Percentiles rank a stretch among this genome's conserved stretches.
Conservation (phyloP, 2,113 vertebrate genomes). For the Cyphotilapia sp. region DNA sequence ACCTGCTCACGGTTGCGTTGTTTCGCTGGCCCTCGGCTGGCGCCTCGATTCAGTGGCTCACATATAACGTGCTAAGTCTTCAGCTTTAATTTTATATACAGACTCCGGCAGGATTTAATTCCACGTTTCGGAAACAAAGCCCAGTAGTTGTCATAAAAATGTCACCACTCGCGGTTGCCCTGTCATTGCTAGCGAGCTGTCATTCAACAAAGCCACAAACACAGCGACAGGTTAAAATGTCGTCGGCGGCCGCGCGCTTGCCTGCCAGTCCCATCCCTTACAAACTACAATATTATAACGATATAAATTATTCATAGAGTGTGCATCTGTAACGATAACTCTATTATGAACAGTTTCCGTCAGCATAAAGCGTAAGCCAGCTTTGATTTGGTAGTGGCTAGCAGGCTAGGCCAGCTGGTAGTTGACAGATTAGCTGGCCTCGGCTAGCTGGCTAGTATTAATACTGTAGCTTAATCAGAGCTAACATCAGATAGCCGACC, state of each 20-base stretch:
- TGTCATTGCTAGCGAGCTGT: constrained; percentile 49
- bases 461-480: constrained; percentile 30
- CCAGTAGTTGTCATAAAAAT: neutral
- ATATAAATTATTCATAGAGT: neutral
- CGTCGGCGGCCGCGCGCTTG: neutral
- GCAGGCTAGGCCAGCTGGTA: constrained; percentile 43
- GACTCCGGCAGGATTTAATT: rapidly evolving
- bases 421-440: constrained; percentile 58
- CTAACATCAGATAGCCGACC: constrained; percentile 5
- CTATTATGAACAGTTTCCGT: neutral
- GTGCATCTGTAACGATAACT: neutral
- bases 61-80: neutral
- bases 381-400: constrained; percentile 22
- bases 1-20: constrained; percentile 28
- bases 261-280: neutral
- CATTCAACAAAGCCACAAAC: constrained; percentile 58
- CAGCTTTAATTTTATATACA: rapidly evolving
- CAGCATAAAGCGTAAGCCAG: constrained; percentile 21
- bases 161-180: neutral
- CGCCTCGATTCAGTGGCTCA: neutral
- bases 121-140: neutral
- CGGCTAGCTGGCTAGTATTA: constrained; percentile 38
- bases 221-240: neutral
- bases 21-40: neutral
- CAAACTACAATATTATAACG: neutral